Percentiles rank a stretch among this genome's conserved stretches.
Evolutionary conservation across 2,888 invertebrate genomes (phyloP).

Genomic region (Mythimna lalbum): DNA sequence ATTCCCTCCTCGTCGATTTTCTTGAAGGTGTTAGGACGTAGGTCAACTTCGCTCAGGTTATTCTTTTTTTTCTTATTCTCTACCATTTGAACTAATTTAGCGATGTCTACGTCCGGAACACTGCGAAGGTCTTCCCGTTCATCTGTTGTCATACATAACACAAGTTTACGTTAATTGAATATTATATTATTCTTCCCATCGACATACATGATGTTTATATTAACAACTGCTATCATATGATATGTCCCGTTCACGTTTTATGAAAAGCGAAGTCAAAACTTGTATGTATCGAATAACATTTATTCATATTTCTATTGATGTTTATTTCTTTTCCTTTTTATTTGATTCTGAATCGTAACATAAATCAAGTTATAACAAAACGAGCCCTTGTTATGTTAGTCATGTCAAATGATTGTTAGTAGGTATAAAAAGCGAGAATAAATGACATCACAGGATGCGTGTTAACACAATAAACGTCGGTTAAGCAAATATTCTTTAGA

Average conservation of each 20-base stretch:
- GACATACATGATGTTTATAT: slow-evolving; percentile 1
- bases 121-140: slow-evolving; percentile 87
- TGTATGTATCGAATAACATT: background rate
- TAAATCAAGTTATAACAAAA: slow-evolving; percentile 12
- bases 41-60: slow-evolving; percentile 82
- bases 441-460: slow-evolving; percentile 59
- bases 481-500: slow-evolving; percentile 60
- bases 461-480: slow-evolving; percentile 60
- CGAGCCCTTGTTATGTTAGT: slow-evolving; percentile 26
- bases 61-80: slow-evolving; percentile 83
- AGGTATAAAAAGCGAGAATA: slow-evolving; percentile 40
- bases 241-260: slow-evolving; percentile 11
- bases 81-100: slow-evolving; percentile 83
- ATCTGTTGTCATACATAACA: slow-evolving; percentile 71
- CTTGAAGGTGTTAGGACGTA: slow-evolving; percentile 85
- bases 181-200: slow-evolving; percentile 7
- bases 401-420: slow-evolving; percentile 43
- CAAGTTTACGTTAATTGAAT: slow-evolving; percentile 14
- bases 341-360: background rate
- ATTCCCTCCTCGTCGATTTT: slow-evolving; percentile 87
- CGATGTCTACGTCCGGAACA: slow-evolving; percentile 86
- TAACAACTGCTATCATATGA: background rate
- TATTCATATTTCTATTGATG: background rate
- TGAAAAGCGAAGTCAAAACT: slow-evolving; percentile 15
- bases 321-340: background rate